These are phyloP conservation scores for Panagrolaimus sp. DNA, from an alignment of 1,140 invertebrate genomes.

Conservation along the genomic window DNA sequence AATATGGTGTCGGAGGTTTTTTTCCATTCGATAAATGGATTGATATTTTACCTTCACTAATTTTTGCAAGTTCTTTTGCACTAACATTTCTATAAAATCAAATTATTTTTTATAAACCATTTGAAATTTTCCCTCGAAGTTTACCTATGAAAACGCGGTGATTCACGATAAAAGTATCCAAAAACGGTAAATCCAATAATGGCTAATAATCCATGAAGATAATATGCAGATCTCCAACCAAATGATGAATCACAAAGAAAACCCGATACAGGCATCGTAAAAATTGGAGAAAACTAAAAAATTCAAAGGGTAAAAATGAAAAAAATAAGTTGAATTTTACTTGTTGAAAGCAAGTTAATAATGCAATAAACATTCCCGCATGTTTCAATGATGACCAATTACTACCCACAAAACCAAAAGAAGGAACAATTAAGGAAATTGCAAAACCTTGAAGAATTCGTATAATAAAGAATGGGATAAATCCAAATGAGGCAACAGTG, in stretches of 20 bases:
- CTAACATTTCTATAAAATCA: background rate
- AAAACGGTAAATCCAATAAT: constrained; percentile 13
- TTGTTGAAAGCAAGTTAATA: constrained; percentile 21
- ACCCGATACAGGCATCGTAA: constrained; percentile 22
- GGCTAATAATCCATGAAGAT: constrained; percentile 23
- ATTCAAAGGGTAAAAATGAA: background rate
- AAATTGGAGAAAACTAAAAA: constrained; percentile 16
- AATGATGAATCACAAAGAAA: constrained; percentile 14
- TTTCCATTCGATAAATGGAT: background rate
- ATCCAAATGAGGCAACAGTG: background rate
- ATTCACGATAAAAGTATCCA: constrained; percentile 26
- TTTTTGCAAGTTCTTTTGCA: constrained; percentile 11
- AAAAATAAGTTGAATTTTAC: no score
- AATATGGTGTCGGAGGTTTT: constrained; percentile 5
- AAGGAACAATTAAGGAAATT: background rate
- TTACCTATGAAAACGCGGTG: constrained; percentile 16
- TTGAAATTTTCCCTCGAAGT: background rate
- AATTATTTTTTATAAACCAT: background rate
- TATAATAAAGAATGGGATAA: background rate
- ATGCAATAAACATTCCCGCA: constrained; percentile 14
- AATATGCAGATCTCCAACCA: constrained; percentile 21
- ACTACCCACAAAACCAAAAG: constrained; percentile 14
- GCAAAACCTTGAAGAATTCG: constrained; percentile 7
- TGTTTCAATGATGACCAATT: background rate
- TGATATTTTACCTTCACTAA: constrained; percentile 14